Evolutionary conservation across 2,888 invertebrate genomes (phyloP).

Genomic region (Pristionchus exspectatus): DNA sequence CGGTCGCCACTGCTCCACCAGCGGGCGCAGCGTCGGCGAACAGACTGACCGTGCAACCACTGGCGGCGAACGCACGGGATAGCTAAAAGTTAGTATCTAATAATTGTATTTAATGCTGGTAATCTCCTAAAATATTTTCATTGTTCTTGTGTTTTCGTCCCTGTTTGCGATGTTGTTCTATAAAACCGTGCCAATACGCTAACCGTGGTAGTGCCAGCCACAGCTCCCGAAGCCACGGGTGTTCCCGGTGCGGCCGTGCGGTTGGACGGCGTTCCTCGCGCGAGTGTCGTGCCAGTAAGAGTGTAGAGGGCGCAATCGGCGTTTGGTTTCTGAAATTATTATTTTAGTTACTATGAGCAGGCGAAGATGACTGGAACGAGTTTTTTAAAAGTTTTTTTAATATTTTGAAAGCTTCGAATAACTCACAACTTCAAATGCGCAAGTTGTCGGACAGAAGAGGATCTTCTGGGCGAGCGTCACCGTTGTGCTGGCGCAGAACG

Average conservation of each 20-base stretch:
- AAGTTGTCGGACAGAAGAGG: neutral
- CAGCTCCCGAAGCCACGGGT: neutral
- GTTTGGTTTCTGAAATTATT: neutral
- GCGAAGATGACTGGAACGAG: too few relatives aligned
- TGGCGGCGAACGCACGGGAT: neutral
- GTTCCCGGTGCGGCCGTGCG: neutral
- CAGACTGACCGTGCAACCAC: neutral
- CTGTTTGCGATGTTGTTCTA: too few relatives aligned
- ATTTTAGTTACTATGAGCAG: too few relatives aligned
- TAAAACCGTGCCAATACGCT: neutral
- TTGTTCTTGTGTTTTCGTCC: too few relatives aligned
- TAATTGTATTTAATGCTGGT: too few relatives aligned
- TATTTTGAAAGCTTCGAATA: too few relatives aligned
- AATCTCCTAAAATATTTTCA: too few relatives aligned
- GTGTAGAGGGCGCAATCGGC: conserved; percentile 30
- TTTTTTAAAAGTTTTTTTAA: neutral
- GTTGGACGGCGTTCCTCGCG: neutral
- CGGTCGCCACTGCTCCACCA: neutral
- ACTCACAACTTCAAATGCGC: neutral
- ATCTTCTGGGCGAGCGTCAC: neutral
- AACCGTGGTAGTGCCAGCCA: neutral
- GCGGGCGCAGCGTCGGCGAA: neutral
- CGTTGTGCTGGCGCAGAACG: neutral
- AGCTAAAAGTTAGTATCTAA: neutral
- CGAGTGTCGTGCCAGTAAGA: neutral